Conservation (phyloP, 1,140 invertebrate species). For the Dendrolimus punctatus region DNA sequence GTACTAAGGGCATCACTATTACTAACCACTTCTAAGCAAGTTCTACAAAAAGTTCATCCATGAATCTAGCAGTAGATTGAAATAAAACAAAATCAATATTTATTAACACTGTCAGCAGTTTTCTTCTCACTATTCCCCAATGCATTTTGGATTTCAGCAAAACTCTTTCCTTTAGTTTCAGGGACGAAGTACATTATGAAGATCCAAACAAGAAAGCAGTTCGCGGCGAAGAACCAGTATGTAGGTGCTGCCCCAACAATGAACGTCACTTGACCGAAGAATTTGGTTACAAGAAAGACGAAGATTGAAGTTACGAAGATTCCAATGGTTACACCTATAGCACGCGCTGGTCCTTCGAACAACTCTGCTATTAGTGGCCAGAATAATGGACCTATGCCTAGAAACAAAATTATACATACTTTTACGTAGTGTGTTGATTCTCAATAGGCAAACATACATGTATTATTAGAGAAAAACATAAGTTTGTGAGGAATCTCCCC, state of each 20-base stretch:
- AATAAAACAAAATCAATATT: no score
- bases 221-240: conserved; percentile 16
- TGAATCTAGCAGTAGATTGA: no score
- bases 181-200: conserved; percentile 23
- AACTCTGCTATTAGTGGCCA: conserved; percentile 41
- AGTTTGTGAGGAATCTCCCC: no score
- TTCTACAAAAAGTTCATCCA: no score
- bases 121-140: conserved; percentile 6
- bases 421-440: no score
- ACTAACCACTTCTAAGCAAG: no score
- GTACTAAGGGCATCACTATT: no score
- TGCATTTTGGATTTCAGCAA: conserved; percentile 21
- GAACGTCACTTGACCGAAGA: conserved; percentile 7
- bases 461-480: no score
- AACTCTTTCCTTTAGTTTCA: conserved; percentile 29
- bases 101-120: no score
- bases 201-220: conserved; percentile 11
- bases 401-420: conserved; percentile 6
- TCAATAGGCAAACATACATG: no score
- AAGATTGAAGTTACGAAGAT: conserved; percentile 72
- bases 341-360: conserved; percentile 36
- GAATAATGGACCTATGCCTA: conserved; percentile 41
- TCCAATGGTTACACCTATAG: conserved; percentile 22
- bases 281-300: conserved; percentile 52
- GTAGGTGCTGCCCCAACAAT: conserved; percentile 15